Percentiles rank a stretch among this genome's conserved stretches.
These are phyloP conservation scores for Spea hammondii DNA, from an alignment of 2,797 vertebrate genomes.

Conservation along the genomic window DNA sequence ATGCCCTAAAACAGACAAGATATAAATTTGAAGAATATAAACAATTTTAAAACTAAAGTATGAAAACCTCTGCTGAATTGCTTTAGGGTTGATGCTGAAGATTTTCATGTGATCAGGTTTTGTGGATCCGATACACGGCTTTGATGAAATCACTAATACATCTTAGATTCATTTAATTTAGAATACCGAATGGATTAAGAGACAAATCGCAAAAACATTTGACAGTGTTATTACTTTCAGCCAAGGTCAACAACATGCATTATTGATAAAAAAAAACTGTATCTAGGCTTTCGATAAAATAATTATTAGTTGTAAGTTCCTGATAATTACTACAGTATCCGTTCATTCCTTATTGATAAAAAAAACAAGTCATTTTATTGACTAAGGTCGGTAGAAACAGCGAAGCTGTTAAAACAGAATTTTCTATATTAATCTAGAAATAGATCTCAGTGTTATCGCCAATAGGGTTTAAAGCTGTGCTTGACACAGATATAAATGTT, in stretches of 20 bases:
- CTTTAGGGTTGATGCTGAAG: conserved; percentile 50
- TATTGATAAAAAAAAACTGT: conserved; percentile 52
- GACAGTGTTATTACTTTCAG: conserved; percentile 35
- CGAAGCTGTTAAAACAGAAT: neutral
- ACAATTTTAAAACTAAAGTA: conserved; percentile 47
- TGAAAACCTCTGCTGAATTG: conserved; percentile 47
- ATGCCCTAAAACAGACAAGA: conserved; percentile 49
- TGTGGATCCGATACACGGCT: conserved; percentile 18
- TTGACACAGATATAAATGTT: conserved; percentile 11
- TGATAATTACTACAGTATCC: conserved; percentile 33
- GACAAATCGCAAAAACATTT: conserved; percentile 25
- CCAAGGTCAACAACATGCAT: conserved; percentile 43
- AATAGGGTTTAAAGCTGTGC: neutral
- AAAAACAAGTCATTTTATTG: conserved; percentile 18
- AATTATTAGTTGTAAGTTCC: conserved; percentile 33
- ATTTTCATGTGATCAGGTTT: conserved; percentile 55
- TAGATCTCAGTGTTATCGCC: neutral
- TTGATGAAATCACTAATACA: conserved; percentile 45
- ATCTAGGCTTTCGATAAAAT: conserved; percentile 40
- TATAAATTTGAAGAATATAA: conserved; percentile 37
- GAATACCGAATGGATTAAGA: conserved; percentile 46
- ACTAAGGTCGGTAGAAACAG: neutral
- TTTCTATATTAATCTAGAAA: neutral
- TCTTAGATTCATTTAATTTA: conserved; percentile 53
- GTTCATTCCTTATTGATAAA: conserved; percentile 34